phyloP scores from a whole-genome alignment of 2,113 vertebrate species.

The Mus spicilegus region DNA sequence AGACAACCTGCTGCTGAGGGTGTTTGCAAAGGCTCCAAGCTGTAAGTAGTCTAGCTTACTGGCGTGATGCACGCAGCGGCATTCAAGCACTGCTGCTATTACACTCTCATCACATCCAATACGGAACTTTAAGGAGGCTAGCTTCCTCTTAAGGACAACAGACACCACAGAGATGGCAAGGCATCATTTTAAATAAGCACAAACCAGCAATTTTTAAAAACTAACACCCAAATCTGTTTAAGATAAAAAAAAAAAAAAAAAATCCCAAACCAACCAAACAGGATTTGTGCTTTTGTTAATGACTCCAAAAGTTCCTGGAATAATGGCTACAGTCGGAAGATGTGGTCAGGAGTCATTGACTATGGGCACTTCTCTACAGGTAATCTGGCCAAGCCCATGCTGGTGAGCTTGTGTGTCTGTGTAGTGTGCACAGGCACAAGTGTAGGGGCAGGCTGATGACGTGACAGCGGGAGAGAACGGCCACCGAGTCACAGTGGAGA shows the following conservation, averaged over 20 bases:
- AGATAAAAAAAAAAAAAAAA: background rate
- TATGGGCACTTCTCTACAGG: background rate
- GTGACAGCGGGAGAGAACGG: background rate
- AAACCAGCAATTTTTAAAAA: conserved; percentile 4
- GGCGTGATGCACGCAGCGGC: fast-evolving
- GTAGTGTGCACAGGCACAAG: too few species aligned
- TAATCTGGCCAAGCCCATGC: background rate
- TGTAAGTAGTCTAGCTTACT: background rate
- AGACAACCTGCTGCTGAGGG: background rate
- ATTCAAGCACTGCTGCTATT: background rate
- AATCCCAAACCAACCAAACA: background rate
- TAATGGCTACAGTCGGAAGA: background rate
- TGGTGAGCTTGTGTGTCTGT: background rate
- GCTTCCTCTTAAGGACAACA: background rate
- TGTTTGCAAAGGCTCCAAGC: background rate
- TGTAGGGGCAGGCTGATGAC: background rate
- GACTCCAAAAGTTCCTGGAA: background rate
- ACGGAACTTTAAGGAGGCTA: background rate
- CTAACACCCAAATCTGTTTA: background rate
- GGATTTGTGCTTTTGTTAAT: background rate
- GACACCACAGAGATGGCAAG: background rate
- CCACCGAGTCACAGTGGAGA: background rate
- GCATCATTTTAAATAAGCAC: conserved; percentile 11
- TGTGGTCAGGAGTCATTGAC: background rate
- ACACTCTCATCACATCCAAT: background rate